phyloP scores from a whole-genome alignment of 2,888 invertebrate species.

The Meandrusa payeni region DNA sequence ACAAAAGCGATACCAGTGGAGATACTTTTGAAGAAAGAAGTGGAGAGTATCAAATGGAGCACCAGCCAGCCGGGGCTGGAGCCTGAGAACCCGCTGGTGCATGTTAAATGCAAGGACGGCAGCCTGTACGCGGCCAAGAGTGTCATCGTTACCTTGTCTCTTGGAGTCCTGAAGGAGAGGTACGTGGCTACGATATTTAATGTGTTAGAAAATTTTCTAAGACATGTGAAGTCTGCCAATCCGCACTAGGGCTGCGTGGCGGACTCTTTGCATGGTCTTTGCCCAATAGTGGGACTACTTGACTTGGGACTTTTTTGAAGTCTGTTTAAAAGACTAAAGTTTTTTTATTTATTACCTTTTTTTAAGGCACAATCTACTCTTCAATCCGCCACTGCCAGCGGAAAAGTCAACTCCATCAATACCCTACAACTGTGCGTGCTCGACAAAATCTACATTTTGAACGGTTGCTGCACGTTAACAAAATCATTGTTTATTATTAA shows the following conservation, averaged over 20 bases:
- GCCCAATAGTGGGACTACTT: no score
- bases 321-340: no score
- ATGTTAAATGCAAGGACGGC: constrained; percentile 79
- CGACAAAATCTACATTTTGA: constrained; percentile 84
- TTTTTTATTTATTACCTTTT: no score
- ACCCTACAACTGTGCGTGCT: constrained; percentile 83
- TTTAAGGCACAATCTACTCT: constrained; percentile 72
- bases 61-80: constrained; percentile 42
- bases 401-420: constrained; percentile 77
- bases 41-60: constrained; percentile 73
- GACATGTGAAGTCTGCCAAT: no score
- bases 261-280: no score
- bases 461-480: no score
- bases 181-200: no score
- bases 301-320: no score
- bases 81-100: constrained; percentile 58
- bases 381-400: constrained; percentile 79
- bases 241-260: no score
- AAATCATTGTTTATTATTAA: no score
- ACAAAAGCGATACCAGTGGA: constrained; percentile 60
- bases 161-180: constrained; percentile 85
- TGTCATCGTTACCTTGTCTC: constrained; percentile 84
- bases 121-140: constrained; percentile 79
- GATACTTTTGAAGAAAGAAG: constrained; percentile 77
- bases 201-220: no score